Evolutionary conservation across 2,888 invertebrate species (phyloP).

Genomic region (Allophyes oxyacanthae): DNA sequence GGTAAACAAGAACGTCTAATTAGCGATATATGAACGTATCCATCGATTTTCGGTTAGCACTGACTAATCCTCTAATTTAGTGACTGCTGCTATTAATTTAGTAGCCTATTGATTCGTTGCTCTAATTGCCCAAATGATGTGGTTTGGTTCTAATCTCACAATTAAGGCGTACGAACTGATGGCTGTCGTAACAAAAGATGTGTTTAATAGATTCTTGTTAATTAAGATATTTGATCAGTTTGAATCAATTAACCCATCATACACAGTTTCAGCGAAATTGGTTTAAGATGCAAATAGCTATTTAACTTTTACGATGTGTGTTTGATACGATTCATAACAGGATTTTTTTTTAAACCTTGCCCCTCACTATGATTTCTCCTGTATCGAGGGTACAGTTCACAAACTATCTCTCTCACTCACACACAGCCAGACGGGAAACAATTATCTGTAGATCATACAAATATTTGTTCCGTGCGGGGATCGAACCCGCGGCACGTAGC

Average conservation of each 20-base stretch:
- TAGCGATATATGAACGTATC: conserved; percentile 77
- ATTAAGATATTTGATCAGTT: conserved; percentile 40
- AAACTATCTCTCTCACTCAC: too few species aligned
- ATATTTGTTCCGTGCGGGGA: too few species aligned
- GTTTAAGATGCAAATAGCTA: too few species aligned
- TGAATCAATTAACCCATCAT: not conserved
- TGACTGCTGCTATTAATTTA: conserved; percentile 74
- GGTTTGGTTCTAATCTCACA: conserved; percentile 37
- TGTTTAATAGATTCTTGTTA: conserved; percentile 20
- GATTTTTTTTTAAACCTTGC: too few species aligned
- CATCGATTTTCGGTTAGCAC: conserved; percentile 71
- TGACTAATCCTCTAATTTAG: conserved; percentile 75
- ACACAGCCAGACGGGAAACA: too few species aligned
- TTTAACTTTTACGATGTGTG: too few species aligned
- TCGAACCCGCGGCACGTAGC: too few species aligned
- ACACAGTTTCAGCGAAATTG: too few species aligned
- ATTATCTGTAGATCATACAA: too few species aligned
- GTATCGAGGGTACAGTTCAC: too few species aligned
- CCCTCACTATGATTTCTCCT: too few species aligned
- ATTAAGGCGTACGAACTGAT: conserved; percentile 32
- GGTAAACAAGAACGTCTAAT: conserved; percentile 80
- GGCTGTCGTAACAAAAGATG: conserved; percentile 36
- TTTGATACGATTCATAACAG: too few species aligned
- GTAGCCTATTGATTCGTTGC: conserved; percentile 60
- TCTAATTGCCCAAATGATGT: conserved; percentile 56